A percentile compares a stretch with the other conserved stretches of the same genome.
Conservation (phyloP, 2,888 invertebrate genomes). For the Ramazzottius varieornatus region DNA sequence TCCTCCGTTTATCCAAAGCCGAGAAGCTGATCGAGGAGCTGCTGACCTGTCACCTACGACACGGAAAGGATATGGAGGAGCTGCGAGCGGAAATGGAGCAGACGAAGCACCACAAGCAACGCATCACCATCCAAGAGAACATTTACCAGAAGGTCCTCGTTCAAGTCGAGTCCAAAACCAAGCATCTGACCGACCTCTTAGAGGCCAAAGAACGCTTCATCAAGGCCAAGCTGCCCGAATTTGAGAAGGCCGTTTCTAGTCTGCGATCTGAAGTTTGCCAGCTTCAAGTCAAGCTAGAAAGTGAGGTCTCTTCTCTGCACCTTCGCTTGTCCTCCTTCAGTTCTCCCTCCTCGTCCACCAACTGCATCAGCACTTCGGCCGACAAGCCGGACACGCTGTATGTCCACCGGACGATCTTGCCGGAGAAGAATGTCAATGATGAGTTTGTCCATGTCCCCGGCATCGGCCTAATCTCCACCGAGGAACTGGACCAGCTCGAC, state of each 20-base stretch:
- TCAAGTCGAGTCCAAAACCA: neutral
- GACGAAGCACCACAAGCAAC: neutral
- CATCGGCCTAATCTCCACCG: neutral
- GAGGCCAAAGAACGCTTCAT: neutral
- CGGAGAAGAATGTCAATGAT: constrained; percentile 2
- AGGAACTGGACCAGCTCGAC: constrained; percentile 1
- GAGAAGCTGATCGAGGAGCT: neutral
- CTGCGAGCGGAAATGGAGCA: neutral
- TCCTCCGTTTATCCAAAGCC: neutral
- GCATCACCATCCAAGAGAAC: neutral
- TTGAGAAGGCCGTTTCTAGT: neutral
- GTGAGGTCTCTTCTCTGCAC: neutral
- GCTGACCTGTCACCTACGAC: neutral
- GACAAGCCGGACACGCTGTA: constrained; percentile 2
- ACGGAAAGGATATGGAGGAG: neutral
- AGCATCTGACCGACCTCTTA: neutral
- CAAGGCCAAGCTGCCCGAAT: neutral
- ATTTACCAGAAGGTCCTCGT: neutral
- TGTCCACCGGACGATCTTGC: neutral
- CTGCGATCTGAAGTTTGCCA: neutral
- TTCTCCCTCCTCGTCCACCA: neutral
- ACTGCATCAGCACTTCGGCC: neutral
- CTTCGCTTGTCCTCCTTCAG: neutral
- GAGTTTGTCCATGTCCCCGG: constrained; percentile 4
- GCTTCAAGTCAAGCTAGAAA: neutral